Conservation (phyloP, 2,797 vertebrate species). For the Gymnothorax javanicus region DNA sequence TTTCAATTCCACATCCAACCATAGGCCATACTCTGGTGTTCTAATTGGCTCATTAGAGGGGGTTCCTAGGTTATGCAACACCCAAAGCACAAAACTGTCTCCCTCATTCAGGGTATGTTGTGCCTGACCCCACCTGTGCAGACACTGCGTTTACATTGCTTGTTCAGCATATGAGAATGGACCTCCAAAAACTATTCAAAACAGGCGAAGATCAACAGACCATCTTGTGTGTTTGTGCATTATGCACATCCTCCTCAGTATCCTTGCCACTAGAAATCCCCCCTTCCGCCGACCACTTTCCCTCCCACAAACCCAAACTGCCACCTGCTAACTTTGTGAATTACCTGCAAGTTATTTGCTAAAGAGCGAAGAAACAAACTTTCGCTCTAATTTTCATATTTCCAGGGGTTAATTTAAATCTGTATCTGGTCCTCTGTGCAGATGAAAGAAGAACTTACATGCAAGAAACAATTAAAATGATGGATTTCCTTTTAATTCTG, state of each 20-base stretch:
- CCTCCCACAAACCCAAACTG: not conserved
- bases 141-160: not conserved
- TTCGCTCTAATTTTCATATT: not conserved
- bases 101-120: too few species aligned
- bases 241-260: not conserved
- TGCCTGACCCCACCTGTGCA: not conserved
- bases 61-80: too few species aligned
- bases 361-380: not conserved
- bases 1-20: too few species aligned
- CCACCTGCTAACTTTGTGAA: not conserved
- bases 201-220: not conserved
- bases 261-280: not conserved
- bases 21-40: too few species aligned
- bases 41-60: too few species aligned
- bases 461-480: constrained; percentile 9
- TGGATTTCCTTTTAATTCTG: constrained; percentile 6
- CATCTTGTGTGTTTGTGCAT: not conserved
- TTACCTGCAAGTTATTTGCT: not conserved
- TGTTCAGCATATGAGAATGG: not conserved
- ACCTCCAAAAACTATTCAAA: not conserved
- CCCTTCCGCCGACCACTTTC: not conserved
- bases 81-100: too few species aligned
- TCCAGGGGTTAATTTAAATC: not conserved
- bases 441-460: not conserved
- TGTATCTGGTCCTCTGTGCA: not conserved